Base-by-base conservation (phyloP, 2,888 invertebrate species). In the Tribolium freemani region DNA sequence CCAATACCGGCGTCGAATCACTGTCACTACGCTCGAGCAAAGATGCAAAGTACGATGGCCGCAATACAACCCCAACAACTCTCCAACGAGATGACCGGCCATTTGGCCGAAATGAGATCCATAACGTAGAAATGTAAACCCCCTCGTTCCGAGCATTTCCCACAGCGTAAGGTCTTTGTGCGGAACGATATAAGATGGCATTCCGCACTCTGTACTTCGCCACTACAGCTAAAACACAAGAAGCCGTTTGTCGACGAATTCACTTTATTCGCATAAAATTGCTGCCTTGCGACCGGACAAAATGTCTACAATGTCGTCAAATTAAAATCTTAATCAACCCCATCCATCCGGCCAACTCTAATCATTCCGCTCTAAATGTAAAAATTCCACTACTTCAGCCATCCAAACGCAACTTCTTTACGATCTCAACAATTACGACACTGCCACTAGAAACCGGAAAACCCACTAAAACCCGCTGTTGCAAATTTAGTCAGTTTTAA, bases 81-180 rank as follows among this genome's bases (percentile, higher is more conserved):
- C 80, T 81, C 79, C 78, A 82, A 83, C 83, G 79, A 82, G 82
- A 82, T 83, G 83, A 82, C 82, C 82, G 80, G 78, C 83, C 80
- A 82, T 84, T 84, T 83, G 76, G 76, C 75, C 78, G 80, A 81
- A 84, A 84, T 83, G 83, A 83, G 83, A 83, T 83, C 83, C 83
- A 83, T 83, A 84, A 84, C 82, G 78, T 79, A 78, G 81, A 81
- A 82, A 83, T 83, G 81, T 82, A 82, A 83, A 82, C 82, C 80
- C 80, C 76, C 76, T 75, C 80, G 78, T 80, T 81, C 79, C 79
- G 77, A 77, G 75, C 77, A 77, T 81, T 80, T 79, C 81, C 81
- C 80, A 79, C 78, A 79, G 79, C 79, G 78, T 78, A 77, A 79
- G 75, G 78, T 78, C 78, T 77, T 80, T 77, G 75, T 78, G 72